Conservation (phyloP, 1,140 invertebrate species). For the Drosophila suzukii region DNA sequence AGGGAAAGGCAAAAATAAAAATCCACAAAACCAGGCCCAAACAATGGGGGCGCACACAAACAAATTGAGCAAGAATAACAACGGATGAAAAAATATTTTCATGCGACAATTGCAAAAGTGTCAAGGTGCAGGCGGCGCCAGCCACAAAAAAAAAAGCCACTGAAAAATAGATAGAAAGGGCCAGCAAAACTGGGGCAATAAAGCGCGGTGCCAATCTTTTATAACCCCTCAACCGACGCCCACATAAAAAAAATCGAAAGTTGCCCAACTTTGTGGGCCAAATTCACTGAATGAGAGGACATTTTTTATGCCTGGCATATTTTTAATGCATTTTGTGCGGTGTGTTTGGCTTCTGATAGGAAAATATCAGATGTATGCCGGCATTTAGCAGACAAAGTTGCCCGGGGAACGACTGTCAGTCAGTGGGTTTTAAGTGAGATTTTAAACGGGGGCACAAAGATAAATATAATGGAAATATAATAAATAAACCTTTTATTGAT, state of each 20-base stretch:
- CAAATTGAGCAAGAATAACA: conserved; percentile 54
- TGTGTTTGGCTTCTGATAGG: conserved; percentile 27
- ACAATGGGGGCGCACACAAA: conserved; percentile 35
- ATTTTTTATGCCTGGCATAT: conserved; percentile 29
- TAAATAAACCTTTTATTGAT: no score
- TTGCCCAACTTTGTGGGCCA: conserved; percentile 28
- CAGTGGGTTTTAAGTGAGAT: conserved; percentile 9
- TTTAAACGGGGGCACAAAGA: background rate
- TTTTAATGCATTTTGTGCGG: conserved; percentile 38
- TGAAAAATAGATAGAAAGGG: conserved; percentile 23
- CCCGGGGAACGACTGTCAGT: conserved; percentile 9
- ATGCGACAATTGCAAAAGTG: conserved; percentile 55
- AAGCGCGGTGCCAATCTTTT: conserved; percentile 42
- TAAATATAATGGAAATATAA: background rate
- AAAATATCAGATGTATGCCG: conserved; percentile 19
- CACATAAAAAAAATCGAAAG: conserved; percentile 43
- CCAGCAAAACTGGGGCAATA: conserved; percentile 38
- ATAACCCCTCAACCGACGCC: conserved; percentile 5
- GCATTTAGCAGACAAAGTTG: conserved; percentile 32
- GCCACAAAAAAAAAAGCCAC: conserved; percentile 25
- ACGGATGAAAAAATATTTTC: conserved; percentile 43
- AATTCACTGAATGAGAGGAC: conserved; percentile 11
- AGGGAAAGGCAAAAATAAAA: conserved; percentile 27
- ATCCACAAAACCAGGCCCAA: conserved; percentile 26
- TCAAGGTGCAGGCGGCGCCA: conserved; percentile 50